These are phyloP conservation scores for Gallinago media DNA, from an alignment of 2,113 vertebrate genomes.

Conservation along the genomic window DNA sequence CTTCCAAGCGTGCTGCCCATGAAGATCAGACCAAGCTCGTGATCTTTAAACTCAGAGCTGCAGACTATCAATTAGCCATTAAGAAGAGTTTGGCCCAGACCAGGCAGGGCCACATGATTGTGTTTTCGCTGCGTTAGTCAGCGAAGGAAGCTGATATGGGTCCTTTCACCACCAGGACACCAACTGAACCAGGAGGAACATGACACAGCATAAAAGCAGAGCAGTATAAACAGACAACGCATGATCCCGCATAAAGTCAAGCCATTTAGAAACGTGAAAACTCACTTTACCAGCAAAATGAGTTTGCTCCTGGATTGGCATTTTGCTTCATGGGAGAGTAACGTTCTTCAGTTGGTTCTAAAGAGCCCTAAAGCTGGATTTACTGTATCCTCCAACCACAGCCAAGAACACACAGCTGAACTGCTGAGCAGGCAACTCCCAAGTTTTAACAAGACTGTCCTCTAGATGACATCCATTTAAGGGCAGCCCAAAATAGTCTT, in stretches of 20 bases:
- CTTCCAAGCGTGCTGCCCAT: fast-evolving
- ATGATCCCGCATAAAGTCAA: constrained; percentile 34
- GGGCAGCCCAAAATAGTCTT: constrained; percentile 26
- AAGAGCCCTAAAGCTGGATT: constrained; percentile 7
- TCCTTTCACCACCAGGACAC: neutral
- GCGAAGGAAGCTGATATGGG: fast-evolving
- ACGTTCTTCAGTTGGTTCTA: neutral
- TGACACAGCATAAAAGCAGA: constrained; percentile 31
- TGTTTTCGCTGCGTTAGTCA: neutral
- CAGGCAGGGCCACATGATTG: neutral
- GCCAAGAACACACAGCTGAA: neutral
- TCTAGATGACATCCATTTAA: constrained; percentile 19
- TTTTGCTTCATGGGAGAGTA: neutral
- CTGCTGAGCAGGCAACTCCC: constrained; percentile 39
- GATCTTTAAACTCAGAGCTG: neutral
- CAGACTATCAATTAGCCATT: neutral
- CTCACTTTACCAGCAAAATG: neutral
- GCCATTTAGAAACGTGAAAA: neutral
- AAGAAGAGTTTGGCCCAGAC: neutral
- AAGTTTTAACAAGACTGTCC: constrained; percentile 54
- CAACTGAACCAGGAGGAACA: neutral
- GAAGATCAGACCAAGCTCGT: neutral
- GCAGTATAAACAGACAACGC: neutral
- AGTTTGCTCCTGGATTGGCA: neutral
- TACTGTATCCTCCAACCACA: neutral